Evolutionary conservation across 1,140 invertebrate genomes (phyloP).

Genomic region (Macrocentrus cingulum): DNA sequence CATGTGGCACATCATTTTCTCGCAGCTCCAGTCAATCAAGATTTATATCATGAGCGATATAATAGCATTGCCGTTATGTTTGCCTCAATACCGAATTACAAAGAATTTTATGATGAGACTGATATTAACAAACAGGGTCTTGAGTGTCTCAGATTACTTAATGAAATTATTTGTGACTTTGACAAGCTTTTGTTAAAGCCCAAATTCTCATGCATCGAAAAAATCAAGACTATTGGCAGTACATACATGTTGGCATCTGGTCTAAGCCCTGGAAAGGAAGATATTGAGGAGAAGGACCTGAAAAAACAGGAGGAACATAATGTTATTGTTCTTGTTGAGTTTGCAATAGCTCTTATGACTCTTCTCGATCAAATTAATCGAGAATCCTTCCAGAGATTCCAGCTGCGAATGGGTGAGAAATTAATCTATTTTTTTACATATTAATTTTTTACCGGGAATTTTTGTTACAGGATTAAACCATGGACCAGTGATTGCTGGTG

Average conservation of each 20-base stretch:
- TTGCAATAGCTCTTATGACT: constrained; percentile 88
- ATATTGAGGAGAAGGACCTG: constrained; percentile 67
- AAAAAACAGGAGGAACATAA: constrained; percentile 81
- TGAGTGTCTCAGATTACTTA: constrained; percentile 90
- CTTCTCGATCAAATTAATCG: constrained; percentile 93
- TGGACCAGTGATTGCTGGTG: constrained; percentile 90
- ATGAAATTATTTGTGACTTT: constrained; percentile 99
- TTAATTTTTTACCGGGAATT: constrained; percentile 8
- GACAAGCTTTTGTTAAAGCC: constrained; percentile 94
- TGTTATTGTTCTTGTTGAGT: constrained; percentile 88
- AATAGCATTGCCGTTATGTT: constrained; percentile 96
- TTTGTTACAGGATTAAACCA: constrained; percentile 79
- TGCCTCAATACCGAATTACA: constrained; percentile 97
- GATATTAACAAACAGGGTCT: constrained; percentile 96
- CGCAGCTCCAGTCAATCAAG: constrained; percentile 67
- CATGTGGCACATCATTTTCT: constrained; percentile 95
- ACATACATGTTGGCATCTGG: constrained; percentile 98
- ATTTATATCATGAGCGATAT: constrained; percentile 94
- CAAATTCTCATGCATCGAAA: constrained; percentile 94
- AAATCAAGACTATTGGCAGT: constrained; percentile 98
- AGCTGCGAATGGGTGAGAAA: constrained; percentile 81
- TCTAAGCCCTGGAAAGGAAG: constrained; percentile 83
- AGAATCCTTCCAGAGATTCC: constrained; percentile 95
- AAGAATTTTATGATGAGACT: constrained; percentile 97
- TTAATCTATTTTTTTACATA: constrained; percentile 13